A percentile compares a stretch with the other conserved stretches of the same genome.
These are phyloP conservation scores for Pachypanchax playfairii DNA, from an alignment of 2,113 vertebrate species.

Conservation along the genomic window DNA sequence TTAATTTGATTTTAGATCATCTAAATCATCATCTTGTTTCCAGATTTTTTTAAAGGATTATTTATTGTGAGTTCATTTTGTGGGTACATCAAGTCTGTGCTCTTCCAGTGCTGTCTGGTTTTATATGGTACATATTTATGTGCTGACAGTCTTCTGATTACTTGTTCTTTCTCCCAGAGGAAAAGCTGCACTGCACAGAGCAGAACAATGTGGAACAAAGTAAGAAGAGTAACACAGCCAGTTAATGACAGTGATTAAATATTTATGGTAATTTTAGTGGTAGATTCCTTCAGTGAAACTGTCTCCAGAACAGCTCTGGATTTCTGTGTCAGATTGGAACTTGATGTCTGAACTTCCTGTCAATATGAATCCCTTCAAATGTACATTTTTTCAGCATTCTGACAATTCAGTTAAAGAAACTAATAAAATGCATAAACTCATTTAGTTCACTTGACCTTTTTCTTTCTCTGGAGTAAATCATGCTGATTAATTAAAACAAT, in stretches of 20 bases:
- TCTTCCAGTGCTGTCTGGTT: too few relatives aligned
- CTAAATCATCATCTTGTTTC: too few relatives aligned
- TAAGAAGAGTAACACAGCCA: too few relatives aligned
- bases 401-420: background rate
- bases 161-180: too few relatives aligned
- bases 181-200: too few relatives aligned
- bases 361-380: background rate
- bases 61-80: too few relatives aligned
- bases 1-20: too few relatives aligned
- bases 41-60: too few relatives aligned
- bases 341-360: background rate
- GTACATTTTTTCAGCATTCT: background rate
- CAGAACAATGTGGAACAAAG: too few relatives aligned
- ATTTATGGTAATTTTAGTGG: background rate
- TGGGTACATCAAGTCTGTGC: too few relatives aligned
- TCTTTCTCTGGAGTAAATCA: background rate
- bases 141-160: too few relatives aligned
- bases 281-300: background rate
- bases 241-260: background rate
- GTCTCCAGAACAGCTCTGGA: background rate
- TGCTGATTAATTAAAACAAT: slow-evolving; percentile 1
- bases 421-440: background rate
- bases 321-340: background rate
- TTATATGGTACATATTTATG: too few relatives aligned
- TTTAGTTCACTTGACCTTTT: background rate